Base-by-base conservation (phyloP, 1,140 invertebrate genomes). In the Drosophila orosa region DNA sequence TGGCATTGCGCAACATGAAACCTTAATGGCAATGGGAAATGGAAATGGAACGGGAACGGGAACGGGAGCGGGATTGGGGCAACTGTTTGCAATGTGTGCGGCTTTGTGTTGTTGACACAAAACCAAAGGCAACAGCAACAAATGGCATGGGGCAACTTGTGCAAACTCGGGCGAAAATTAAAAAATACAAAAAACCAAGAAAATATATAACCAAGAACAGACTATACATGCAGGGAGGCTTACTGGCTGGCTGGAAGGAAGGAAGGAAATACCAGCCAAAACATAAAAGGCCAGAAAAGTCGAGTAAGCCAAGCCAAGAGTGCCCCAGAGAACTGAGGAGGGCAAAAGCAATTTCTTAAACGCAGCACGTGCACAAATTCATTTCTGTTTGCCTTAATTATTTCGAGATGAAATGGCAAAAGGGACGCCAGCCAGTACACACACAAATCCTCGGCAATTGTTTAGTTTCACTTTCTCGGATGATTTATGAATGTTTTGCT, bases 321-420 rank as follows among this genome's bases (percentile, higher is more conserved):
- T 54, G 65, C 65, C 45, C 65, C 44, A 42, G 60, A 66, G 62
- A 67, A 74, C 42, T 24, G 31, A n/a, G 60, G 57, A 24, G 42
- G 57, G 58, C 9, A 73, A 87, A 87, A 79, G 72, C 63, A 83
- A 89, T 87, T 87, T 89, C 80, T 80, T 89, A 71, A 83, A 69
- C 63, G 52, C 83, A 87, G 84, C 84, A 87, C 83, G 83, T 87
- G 84, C 75, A 74, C 65, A 66, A 87, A 80, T 74, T 79, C 72
- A 63, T 76, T 87, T 83, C 66, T 63, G 62, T 56, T 71, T 60
- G 60, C 63, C 67, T 83, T 87, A 87, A 87, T 87, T 87, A 87
- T 84, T 89, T 73, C 62, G 33, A 83, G 66, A 87, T 79, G 71
- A 73, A 80, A 83, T 74, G 75, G 75, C 83, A 76, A 81, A 86